Conservation (phyloP, 2,888 invertebrate species). For the Orthonevra nobilis region DNA sequence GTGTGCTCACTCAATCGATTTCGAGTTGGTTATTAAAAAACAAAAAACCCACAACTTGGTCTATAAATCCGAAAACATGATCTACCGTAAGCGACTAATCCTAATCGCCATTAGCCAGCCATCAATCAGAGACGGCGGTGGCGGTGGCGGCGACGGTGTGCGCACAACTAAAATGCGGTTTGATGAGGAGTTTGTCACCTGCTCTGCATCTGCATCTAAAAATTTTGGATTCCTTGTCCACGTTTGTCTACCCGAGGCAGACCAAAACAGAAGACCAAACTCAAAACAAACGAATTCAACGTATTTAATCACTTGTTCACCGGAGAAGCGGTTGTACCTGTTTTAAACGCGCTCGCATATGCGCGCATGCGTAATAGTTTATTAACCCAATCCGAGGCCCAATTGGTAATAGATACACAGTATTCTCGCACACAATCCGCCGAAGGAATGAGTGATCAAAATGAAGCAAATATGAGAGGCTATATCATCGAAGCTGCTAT, state of each 20-base stretch:
- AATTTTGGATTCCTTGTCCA: constrained; percentile 21
- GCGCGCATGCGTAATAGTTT: constrained; percentile 58
- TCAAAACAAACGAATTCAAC: constrained; percentile 40
- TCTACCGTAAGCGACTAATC: constrained; percentile 51
- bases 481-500: constrained; percentile 44
- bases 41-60: constrained; percentile 19
- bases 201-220: constrained; percentile 17
- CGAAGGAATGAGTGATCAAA: constrained; percentile 54
- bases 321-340: constrained; percentile 46
- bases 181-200: constrained; percentile 43
- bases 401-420: constrained; percentile 55
- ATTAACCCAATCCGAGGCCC: constrained; percentile 52
- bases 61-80: constrained; percentile 17
- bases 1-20: too few species aligned
- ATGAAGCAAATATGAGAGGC: constrained; percentile 57
- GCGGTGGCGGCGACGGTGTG: too few species aligned
- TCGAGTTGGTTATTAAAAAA: background rate
- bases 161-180: constrained; percentile 19
- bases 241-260: background rate
- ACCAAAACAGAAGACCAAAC: constrained; percentile 11
- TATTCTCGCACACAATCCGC: constrained; percentile 12
- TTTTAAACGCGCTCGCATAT: constrained; percentile 12
- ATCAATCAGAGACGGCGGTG: constrained; percentile 40
- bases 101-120: constrained; percentile 51
- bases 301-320: constrained; percentile 50